phyloP scores from a whole-genome alignment of 2,797 vertebrate species.

The Chiroxiphia lanceolata region DNA sequence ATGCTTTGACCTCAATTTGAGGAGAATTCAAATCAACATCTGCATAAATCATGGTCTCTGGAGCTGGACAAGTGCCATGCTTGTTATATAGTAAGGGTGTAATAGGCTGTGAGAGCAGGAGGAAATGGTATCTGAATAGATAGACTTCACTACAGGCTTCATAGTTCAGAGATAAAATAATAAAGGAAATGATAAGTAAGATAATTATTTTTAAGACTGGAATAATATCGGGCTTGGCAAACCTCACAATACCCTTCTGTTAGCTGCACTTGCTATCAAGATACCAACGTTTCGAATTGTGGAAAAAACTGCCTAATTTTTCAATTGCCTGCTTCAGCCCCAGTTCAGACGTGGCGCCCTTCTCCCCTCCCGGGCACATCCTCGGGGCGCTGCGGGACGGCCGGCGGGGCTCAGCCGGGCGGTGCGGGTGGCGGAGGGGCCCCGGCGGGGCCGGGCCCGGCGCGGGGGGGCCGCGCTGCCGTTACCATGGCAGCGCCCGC shows the following conservation, averaged over 20 bases:
- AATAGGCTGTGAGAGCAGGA: background rate
- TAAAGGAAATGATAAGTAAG: background rate
- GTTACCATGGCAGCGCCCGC: constrained; percentile 68
- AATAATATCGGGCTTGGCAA: fast-evolving
- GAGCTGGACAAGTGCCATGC: background rate
- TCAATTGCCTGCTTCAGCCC: fast-evolving
- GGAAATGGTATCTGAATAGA: background rate
- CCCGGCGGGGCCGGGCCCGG: background rate
- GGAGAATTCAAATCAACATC: background rate
- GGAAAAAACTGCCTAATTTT: fast-evolving
- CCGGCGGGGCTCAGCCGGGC: background rate
- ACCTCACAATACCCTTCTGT: fast-evolving
- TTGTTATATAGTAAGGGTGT: background rate
- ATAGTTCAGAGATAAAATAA: background rate
- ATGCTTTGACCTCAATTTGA: background rate
- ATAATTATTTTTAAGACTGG: background rate
- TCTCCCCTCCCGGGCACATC: background rate
- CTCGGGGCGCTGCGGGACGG: background rate
- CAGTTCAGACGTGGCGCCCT: fast-evolving
- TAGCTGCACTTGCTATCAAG: fast-evolving
- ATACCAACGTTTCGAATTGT: fast-evolving
- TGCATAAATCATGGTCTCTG: background rate
- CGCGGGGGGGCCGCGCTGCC: background rate
- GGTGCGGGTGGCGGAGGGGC: background rate
- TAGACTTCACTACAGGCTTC: background rate